Evolutionary conservation across 2,888 invertebrate genomes (phyloP), one percentile per base, ranked within the genome.

Genomic region (Acrobasis suavella): DNA sequence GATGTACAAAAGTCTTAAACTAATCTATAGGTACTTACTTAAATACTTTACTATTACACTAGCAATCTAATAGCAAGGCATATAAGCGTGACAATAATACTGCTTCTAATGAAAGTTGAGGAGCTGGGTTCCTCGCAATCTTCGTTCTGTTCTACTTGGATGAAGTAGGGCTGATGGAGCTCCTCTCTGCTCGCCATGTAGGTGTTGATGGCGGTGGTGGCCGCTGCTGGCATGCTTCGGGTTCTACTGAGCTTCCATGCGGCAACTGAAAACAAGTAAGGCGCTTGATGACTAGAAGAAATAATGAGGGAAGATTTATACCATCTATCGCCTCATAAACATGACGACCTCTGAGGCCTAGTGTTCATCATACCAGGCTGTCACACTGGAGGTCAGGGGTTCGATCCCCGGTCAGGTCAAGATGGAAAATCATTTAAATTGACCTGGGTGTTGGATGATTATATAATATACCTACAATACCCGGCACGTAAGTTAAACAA

Each of bases 221-320:
- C 80, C 0, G 64, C 62, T 0, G 49, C 22, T 0, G 81, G 65
- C 69, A 90, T 65, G 0, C 72, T 66, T 0, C 89, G 76, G 0
- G 71, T 72, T 6, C 91, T 80, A 65, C 92, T 92, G 9, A 92
- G 73, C 68, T 87, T 89, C 85, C 87, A 88, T 5, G 77, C 86
- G n/a, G 80, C 80, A 58, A 92, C 92, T 92, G 77, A 2, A 73
- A 75, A 69, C 59, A n/a, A n/a, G n/a, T 12, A 14, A 14, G 14
- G n/a, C 1, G 2, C 7, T 46, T 14, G 46, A n/a, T 46, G 0
- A 46, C 10, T 42, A 32, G 32, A 7, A 32, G 32, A 32, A 32
- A 32, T 7, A 7, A 32, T 8, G 8, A 32, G 22, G 22, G 22
- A n/a, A 32, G 32, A 32, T 32, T 32, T 32, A 32, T 22, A 22